phyloP scores from a whole-genome alignment of 2,113 vertebrate genomes.

The Chinchilla lanigera region DNA sequence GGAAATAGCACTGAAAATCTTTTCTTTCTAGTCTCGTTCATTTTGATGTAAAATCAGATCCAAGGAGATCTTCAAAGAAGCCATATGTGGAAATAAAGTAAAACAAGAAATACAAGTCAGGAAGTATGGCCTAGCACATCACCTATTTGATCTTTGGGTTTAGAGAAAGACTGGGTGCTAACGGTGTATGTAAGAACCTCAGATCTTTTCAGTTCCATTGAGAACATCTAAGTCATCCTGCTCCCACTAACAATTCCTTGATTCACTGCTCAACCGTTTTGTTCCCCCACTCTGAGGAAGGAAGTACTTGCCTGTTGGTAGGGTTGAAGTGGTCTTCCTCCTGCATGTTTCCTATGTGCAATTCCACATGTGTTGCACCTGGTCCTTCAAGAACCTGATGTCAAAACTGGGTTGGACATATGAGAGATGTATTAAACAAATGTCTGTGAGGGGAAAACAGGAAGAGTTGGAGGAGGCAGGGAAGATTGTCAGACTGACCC shows the following conservation, averaged over 20 bases:
- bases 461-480: background rate
- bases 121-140: background rate
- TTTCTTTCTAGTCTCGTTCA: background rate
- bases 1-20: background rate
- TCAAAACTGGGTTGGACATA: background rate
- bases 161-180: background rate
- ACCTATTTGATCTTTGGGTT: background rate
- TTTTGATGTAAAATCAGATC: conserved; percentile 47
- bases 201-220: background rate
- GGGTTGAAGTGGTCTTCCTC: background rate
- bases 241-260: background rate
- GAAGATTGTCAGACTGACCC: background rate
- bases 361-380: background rate
- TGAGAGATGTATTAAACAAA: background rate
- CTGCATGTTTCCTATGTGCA: background rate
- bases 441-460: background rate
- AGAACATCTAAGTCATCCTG: background rate
- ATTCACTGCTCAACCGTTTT: background rate
- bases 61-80: conserved; percentile 28
- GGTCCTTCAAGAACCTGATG: background rate
- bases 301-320: background rate
- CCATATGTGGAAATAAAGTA: conserved; percentile 17
- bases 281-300: background rate
- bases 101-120: conserved; percentile 29
- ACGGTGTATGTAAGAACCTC: background rate